Evolutionary conservation across 1,140 invertebrate species (phyloP).

Genomic region (Eupeodes corollae): DNA sequence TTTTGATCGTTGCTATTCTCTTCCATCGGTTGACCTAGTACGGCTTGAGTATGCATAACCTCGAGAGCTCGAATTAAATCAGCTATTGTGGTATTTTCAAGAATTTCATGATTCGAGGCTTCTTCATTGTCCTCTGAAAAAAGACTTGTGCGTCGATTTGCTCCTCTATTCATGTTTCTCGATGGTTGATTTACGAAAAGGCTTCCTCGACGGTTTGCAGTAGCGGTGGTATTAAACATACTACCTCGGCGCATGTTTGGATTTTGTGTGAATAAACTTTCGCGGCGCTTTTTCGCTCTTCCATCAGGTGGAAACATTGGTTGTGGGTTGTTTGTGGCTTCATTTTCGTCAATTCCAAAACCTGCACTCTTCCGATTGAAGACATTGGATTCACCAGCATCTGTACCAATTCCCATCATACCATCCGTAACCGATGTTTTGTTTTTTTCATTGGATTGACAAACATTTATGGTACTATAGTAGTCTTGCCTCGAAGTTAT

Average conservation of each 20-base stretch:
- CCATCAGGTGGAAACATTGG: conserved; percentile 13
- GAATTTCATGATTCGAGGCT: conserved; percentile 45
- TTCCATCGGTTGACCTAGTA: conserved; percentile 18
- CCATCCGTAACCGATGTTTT: too few relatives aligned
- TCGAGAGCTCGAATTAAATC: conserved; percentile 60
- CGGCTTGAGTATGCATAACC: conserved; percentile 42
- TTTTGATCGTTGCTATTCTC: conserved; percentile 10
- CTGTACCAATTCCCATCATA: too few relatives aligned
- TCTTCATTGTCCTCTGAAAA: conserved; percentile 44
- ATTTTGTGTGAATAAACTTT: conserved; percentile 31
- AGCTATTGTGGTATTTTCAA: conserved; percentile 64
- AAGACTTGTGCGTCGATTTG: conserved; percentile 39
- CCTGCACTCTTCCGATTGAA: neutral
- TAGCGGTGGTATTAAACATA: conserved; percentile 19
- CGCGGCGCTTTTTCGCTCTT: conserved; percentile 17
- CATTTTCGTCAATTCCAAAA: conserved; percentile 5
- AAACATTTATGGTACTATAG: conserved; percentile 28
- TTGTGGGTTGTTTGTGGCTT: neutral
- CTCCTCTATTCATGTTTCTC: conserved; percentile 6
- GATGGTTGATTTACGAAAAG: conserved; percentile 16
- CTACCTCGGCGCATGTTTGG: conserved; percentile 22
- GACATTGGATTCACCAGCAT: neutral
- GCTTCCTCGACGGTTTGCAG: conserved; percentile 23
- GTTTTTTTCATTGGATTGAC: too few relatives aligned
- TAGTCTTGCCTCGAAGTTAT: conserved; percentile 19